Base-by-base conservation (phyloP, 2,797 vertebrate species). In the Neosilurus mollespiculum region DNA sequence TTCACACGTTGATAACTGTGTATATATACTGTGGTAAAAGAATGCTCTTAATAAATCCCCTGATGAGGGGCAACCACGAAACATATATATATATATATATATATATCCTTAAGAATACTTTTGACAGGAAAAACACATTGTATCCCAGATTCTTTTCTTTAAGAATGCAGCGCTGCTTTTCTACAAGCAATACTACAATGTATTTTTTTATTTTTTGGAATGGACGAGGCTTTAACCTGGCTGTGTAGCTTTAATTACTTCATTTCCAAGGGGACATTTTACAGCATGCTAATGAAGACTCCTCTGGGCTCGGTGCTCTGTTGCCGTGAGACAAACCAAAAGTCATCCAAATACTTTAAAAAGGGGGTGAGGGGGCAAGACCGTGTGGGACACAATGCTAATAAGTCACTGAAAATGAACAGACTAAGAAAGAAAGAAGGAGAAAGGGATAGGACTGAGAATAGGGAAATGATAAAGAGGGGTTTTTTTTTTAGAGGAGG, bases 301-400 rank as follows among this genome's bases (percentile, higher is more conserved):
- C 86, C 70, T 88, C 84, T 88, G 91, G 15, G 73, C 87, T 89
- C 89, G 81, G 82, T 67, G 83, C 34, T 78, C 88, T 90, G 93
- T 94, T 94, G 93, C 93, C 83, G 89, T 90, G 93, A 93, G 90
- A 94, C 94, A 91, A 86, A 90, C 90, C 79, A 89, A 86, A 90
- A 93, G 91, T 91, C 92, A 91, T 87, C 87, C 87, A 81, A 89
- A 90, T 88, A 81, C 84, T 90, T 90, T 53, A 61, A 82, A 81
- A 59, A 59, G 66, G 66, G 83, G 51, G 72, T 80, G 81, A 82
- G 81, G 75, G 10, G 70, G 77, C 77, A 84, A 88, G 59, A 86
- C 88, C 88, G 85, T 86, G 90, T 86, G 84, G 83, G 86, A 88
- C 82, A 86, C 84, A 88, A 87, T 85, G 86, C 87, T 87, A 89